Conservation (phyloP, 2,113 vertebrate species). For the Sinocyclocheilus maitianheensis region DNA sequence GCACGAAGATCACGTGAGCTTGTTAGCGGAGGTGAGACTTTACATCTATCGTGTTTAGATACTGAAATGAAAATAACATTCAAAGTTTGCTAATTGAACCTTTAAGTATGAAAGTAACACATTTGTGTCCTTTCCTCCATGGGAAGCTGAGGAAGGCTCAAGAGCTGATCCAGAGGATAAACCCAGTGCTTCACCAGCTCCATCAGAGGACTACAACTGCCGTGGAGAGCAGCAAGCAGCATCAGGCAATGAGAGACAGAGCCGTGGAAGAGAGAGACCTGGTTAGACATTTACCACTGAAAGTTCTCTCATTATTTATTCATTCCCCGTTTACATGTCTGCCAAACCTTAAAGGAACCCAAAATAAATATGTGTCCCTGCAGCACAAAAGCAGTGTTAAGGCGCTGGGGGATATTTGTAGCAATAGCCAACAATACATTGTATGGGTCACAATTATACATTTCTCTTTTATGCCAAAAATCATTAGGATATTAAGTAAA, state of each 20-base stretch:
- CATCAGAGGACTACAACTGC: slow-evolving; percentile 70
- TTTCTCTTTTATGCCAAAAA: no score
- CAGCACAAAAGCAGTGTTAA: no score
- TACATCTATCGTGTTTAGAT: background rate
- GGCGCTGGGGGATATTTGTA: no score
- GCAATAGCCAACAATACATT: no score
- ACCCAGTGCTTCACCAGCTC: slow-evolving; percentile 70
- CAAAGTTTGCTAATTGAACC: background rate
- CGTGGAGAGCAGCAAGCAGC: slow-evolving; percentile 67
- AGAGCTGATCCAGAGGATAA: slow-evolving; percentile 68
- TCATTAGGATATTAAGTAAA: no score
- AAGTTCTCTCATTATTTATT: background rate
- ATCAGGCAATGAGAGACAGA: slow-evolving; percentile 66
- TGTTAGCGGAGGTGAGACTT: slow-evolving; percentile 74
- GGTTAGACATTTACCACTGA: slow-evolving; percentile 58
- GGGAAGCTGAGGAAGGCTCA: slow-evolving; percentile 73
- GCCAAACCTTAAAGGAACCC: no score
- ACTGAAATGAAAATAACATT: background rate
- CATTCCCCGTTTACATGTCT: background rate
- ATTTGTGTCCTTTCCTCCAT: background rate
- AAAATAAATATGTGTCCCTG: no score
- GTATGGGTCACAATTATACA: no score
- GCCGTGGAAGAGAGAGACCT: slow-evolving; percentile 69
- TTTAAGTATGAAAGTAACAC: background rate
- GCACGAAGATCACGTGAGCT: slow-evolving; percentile 71